These are phyloP conservation scores for Aphyosemion australe DNA, from an alignment of 2,113 vertebrate genomes.

Conservation along the genomic window DNA sequence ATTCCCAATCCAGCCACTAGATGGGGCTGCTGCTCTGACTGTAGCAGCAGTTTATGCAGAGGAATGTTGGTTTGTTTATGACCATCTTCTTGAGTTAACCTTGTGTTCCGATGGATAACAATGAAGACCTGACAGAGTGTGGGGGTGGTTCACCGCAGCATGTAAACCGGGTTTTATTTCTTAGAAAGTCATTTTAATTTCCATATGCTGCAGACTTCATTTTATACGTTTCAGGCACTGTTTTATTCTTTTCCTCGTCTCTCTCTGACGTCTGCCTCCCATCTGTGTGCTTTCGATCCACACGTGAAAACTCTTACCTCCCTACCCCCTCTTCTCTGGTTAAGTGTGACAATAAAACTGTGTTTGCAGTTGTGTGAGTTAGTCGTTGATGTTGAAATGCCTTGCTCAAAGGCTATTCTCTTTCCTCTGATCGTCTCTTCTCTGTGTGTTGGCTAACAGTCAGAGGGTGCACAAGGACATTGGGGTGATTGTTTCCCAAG, in stretches of 20 bases:
- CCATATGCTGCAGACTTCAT: background rate
- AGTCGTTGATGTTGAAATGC: constrained; percentile 27
- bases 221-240: background rate
- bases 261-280: constrained; percentile 35
- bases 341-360: constrained; percentile 38
- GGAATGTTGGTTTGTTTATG: constrained; percentile 35
- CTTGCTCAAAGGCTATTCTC: constrained; percentile 14
- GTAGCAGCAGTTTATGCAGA: background rate
- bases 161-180: background rate
- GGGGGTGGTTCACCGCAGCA: constrained; percentile 3
- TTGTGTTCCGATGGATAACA: constrained; percentile 6
- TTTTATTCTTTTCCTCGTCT: constrained; percentile 10
- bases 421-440: constrained; percentile 51
- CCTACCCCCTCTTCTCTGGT: background rate
- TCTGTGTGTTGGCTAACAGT: constrained; percentile 50
- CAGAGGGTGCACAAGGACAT: constrained; percentile 32
- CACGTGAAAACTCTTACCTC: constrained; percentile 50
- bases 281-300: constrained; percentile 47
- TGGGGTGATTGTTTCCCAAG: constrained; percentile 60
- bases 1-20: constrained; percentile 62
- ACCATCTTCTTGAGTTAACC: constrained; percentile 1
- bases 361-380: constrained; percentile 27
- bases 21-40: constrained; percentile 61
- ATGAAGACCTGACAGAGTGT: background rate
- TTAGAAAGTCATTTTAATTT: background rate